phyloP scores from a whole-genome alignment of 2,888 invertebrate species.

The Nesidiocoris tenuis region DNA sequence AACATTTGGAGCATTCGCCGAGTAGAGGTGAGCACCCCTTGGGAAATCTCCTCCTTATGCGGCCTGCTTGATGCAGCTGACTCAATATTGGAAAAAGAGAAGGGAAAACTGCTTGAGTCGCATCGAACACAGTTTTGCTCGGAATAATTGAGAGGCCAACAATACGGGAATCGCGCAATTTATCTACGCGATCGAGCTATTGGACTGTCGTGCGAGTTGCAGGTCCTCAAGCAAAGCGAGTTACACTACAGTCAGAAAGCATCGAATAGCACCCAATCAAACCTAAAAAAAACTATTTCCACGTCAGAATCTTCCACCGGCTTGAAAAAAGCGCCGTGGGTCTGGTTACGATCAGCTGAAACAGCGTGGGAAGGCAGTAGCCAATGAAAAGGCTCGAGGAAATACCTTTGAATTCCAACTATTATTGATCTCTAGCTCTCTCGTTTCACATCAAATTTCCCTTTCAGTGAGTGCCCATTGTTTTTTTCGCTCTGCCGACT shows the following conservation, averaged over 20 bases:
- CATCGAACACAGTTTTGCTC: background rate
- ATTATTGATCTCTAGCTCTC: background rate
- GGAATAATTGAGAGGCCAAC: too few species aligned
- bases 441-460: background rate
- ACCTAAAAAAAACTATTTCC: too few species aligned
- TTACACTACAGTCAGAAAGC: too few species aligned
- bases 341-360: background rate
- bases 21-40: background rate
- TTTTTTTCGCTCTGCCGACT: too few species aligned
- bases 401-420: background rate
- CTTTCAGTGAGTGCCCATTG: background rate
- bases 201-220: too few species aligned
- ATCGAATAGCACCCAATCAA: too few species aligned
- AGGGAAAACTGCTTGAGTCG: background rate
- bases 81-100: background rate
- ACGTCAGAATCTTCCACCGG: too few species aligned
- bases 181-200: too few species aligned
- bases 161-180: too few species aligned
- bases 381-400: background rate
- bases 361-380: background rate
- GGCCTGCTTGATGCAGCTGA: background rate
- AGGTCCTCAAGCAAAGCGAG: too few species aligned
- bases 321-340: background rate
- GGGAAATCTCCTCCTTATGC: background rate
- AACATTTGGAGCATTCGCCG: background rate